Conservation (phyloP, 2,888 invertebrate genomes). For the Melieria crassipennis region DNA sequence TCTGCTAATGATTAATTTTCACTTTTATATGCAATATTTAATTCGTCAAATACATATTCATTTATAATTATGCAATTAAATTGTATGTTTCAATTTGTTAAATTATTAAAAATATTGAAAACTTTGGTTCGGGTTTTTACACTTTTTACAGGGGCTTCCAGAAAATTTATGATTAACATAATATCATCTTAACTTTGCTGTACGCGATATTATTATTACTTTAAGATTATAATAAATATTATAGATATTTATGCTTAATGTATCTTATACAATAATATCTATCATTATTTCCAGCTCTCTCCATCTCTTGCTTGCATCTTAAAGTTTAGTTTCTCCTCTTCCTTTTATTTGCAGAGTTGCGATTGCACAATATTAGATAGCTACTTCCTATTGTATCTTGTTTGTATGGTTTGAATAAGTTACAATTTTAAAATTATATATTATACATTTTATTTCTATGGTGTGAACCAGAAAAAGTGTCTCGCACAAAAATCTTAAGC, state of each 20-base stretch:
- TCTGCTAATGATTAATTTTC: conserved; percentile 13
- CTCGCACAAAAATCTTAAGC: no score
- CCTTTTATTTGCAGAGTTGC: neutral
- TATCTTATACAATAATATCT: conserved; percentile 5
- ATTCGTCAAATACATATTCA: conserved; percentile 16
- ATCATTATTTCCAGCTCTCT: conserved; percentile 1
- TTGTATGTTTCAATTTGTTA: neutral
- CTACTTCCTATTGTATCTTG: no score
- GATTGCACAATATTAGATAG: no score
- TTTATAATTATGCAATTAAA: conserved; percentile 5
- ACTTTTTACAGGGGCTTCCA: conserved; percentile 16
- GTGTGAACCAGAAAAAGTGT: no score
- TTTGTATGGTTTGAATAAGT: no score
- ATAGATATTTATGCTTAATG: conserved; percentile 22
- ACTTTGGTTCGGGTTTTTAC: conserved; percentile 10
- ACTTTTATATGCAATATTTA: neutral
- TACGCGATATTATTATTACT: conserved; percentile 35
- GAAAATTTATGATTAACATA: neutral
- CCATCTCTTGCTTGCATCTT: conserved; percentile 21
- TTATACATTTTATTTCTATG: no score
- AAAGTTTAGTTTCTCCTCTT: neutral
- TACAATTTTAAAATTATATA: no score
- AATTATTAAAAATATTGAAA: conserved; percentile 3
- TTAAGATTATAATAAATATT: conserved; percentile 31
- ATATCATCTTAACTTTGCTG: neutral